Percentiles rank a stretch among this genome's conserved stretches.
phyloP scores from a whole-genome alignment of 2,888 invertebrate species.

The Nymphalis urticae region DNA sequence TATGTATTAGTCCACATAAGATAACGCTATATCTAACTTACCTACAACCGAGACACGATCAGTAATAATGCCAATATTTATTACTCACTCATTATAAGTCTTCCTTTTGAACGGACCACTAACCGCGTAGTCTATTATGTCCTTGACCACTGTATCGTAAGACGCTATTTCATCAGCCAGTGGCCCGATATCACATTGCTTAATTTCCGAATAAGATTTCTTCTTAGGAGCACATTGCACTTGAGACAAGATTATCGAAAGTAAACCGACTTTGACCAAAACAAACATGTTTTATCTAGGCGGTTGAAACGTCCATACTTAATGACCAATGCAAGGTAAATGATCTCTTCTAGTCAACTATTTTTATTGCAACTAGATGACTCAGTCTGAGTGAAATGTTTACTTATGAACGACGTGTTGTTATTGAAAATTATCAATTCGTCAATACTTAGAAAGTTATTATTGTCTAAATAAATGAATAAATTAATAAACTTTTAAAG shows the following conservation, averaged over 20 bases:
- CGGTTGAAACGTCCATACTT: constrained; percentile 30
- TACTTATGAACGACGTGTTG: neutral
- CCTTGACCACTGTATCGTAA: constrained; percentile 74
- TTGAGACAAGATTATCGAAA: constrained; percentile 35
- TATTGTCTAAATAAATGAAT: too few relatives aligned
- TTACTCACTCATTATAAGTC: constrained; percentile 79
- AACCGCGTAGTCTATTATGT: constrained; percentile 75
- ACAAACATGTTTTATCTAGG: constrained; percentile 30
- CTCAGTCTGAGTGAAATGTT: constrained; percentile 3
- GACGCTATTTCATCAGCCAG: constrained; percentile 81
- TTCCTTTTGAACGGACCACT: constrained; percentile 79
- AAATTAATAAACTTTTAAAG: too few relatives aligned
- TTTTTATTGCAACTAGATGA: neutral
- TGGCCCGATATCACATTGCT: constrained; percentile 50
- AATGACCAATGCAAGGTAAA: constrained; percentile 18
- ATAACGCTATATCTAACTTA: too few relatives aligned
- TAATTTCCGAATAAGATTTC: constrained; percentile 45
- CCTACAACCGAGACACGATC: neutral
- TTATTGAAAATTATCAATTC: neutral
- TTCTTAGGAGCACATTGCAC: constrained; percentile 42
- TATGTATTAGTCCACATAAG: too few relatives aligned
- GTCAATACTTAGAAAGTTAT: too few relatives aligned
- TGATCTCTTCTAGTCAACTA: constrained; percentile 13
- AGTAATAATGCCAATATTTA: constrained; percentile 28
- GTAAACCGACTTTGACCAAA: constrained; percentile 26